Conservation (phyloP, 2,888 invertebrate species). For the Ophioninae sp. region DNA sequence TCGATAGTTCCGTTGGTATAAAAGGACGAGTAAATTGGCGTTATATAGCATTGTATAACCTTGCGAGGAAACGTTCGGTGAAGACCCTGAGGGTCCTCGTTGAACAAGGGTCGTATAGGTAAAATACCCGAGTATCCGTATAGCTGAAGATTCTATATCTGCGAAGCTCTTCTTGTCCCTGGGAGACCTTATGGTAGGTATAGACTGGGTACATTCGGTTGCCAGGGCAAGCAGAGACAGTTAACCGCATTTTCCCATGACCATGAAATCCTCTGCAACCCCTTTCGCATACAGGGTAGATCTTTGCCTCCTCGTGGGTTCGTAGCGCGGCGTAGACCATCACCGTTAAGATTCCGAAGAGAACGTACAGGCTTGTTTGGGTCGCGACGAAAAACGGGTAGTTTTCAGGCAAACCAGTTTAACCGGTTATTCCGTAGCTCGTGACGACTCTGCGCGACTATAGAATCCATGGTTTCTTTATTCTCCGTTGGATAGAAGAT, state of each 20-base stretch:
- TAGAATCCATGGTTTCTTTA: constrained; percentile 24
- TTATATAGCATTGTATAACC: constrained; percentile 36
- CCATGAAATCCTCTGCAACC: constrained; percentile 62
- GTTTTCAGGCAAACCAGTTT: constrained; percentile 77
- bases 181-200: constrained; percentile 44
- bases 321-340: neutral
- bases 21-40: constrained; percentile 59
- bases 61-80: constrained; percentile 41
- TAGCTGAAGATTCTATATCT: constrained; percentile 43
- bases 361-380: constrained; percentile 31
- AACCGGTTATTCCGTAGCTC: constrained; percentile 71
- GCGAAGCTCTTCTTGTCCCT: constrained; percentile 49
- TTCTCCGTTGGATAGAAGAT: constrained; percentile 13
- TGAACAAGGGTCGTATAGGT: constrained; percentile 25
- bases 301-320: constrained; percentile 21
- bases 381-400: constrained; percentile 68
- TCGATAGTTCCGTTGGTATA: constrained; percentile 46
- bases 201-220: constrained; percentile 31
- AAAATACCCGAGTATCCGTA: constrained; percentile 14
- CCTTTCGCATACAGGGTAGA: constrained; percentile 44
- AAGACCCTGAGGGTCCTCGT: constrained; percentile 47
- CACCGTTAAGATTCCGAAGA: constrained; percentile 24
- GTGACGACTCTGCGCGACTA: constrained; percentile 24
- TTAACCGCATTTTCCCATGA: constrained; percentile 78
- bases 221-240: constrained; percentile 67